These are phyloP conservation scores for Notarius quadriscutis DNA, from an alignment of 2,113 vertebrate genomes.

Conservation along the genomic window DNA sequence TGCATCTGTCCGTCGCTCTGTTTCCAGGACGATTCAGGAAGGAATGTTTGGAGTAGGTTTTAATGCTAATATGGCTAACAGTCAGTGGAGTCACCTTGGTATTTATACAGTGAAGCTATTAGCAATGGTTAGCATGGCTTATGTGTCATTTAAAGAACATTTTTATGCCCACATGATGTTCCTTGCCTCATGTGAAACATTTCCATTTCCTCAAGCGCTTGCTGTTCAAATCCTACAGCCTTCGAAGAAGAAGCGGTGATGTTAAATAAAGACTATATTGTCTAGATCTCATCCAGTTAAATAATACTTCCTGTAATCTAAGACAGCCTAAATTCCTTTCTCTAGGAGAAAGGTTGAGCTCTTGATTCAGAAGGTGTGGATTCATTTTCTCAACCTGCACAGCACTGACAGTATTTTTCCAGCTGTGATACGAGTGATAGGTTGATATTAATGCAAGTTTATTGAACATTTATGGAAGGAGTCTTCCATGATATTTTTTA, in stretches of 20 bases:
- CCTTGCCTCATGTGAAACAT: neutral
- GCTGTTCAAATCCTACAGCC: neutral
- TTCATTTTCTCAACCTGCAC: neutral
- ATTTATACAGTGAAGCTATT: neutral
- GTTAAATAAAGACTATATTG: neutral
- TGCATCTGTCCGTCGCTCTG: constrained; percentile 7
- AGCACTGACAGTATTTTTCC: neutral
- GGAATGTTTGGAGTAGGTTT: constrained; percentile 20
- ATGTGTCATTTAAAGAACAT: neutral
- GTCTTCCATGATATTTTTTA: too few relatives aligned
- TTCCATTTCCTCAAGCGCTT: neutral
- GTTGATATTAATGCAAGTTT: neutral
- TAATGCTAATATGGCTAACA: neutral
- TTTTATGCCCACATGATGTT: neutral
- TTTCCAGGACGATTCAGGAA: constrained; percentile 15
- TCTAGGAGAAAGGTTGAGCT: too few relatives aligned
- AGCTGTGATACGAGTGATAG: neutral
- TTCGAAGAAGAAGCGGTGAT: neutral
- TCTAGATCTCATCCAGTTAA: neutral
- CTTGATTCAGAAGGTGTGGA: neutral
- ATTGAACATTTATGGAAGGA: neutral
- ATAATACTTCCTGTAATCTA: neutral
- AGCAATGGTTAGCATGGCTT: neutral
- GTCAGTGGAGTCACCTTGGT: neutral
- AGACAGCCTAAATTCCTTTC: neutral